phyloP scores from a whole-genome alignment of 1,140 invertebrate species.

The Teleopsis dalmanni region DNA sequence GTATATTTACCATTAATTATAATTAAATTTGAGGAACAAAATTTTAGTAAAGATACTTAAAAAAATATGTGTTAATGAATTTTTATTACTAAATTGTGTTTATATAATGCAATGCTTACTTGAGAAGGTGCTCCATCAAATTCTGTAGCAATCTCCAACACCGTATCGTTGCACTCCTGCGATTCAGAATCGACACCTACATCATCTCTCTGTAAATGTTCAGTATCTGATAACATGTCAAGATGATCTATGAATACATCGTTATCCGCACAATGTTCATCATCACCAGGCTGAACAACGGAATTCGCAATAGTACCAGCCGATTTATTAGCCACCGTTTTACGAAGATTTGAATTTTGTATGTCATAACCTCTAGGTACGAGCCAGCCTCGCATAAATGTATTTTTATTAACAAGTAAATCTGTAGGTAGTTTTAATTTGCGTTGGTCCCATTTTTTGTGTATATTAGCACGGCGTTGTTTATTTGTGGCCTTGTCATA shows the following conservation, averaged over 20 bases:
- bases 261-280: conserved; percentile 2
- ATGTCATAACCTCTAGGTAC: conserved; percentile 27
- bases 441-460: conserved; percentile 40
- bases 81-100: not conserved
- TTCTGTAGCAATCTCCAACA: conserved; percentile 36
- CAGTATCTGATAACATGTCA: not conserved
- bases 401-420: conserved; percentile 23
- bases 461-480: conserved; percentile 29
- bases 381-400: conserved; percentile 24
- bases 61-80: too few relatives aligned
- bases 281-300: not conserved
- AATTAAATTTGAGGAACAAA: too few relatives aligned
- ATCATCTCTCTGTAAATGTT: not conserved
- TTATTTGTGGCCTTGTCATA: conserved; percentile 24
- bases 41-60: too few relatives aligned
- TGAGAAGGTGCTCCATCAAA: conserved; percentile 37
- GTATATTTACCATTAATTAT: too few relatives aligned
- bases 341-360: conserved; percentile 27
- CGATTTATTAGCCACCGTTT: conserved; percentile 26
- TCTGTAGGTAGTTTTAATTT: conserved; percentile 37
- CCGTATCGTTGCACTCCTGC: conserved; percentile 36
- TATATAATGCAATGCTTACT: conserved; percentile 17
- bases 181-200: conserved; percentile 5
- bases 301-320: conserved; percentile 13
- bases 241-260: conserved; percentile 1